Percentiles rank a stretch among this genome's conserved stretches.
Evolutionary conservation across 1,140 invertebrate genomes (phyloP).

Genomic region (Wasmannia auropunctata): DNA sequence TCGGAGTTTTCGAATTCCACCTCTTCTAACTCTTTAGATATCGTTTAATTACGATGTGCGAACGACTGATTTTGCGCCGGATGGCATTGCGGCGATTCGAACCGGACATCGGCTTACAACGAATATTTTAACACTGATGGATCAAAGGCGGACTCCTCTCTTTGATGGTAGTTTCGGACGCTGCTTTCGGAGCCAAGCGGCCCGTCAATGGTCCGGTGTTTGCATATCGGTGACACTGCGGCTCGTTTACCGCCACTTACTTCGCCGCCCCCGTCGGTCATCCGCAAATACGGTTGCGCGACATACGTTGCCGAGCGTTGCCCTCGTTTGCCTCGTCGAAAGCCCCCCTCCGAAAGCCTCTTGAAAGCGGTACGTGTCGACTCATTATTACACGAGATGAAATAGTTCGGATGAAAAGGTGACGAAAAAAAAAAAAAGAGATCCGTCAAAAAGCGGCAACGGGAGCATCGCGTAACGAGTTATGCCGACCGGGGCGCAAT

Average conservation of each 20-base stretch:
- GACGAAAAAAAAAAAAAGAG: not conserved
- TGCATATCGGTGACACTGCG: conserved; percentile 45
- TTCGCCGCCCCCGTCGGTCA: conserved; percentile 42
- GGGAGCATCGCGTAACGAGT: not conserved
- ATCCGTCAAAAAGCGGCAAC: not conserved
- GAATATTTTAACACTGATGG: conserved; percentile 61
- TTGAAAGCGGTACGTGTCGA: not conserved
- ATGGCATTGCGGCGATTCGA: not conserved
- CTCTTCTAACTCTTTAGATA: not conserved
- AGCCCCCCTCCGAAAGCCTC: not conserved
- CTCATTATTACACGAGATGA: conserved; percentile 5
- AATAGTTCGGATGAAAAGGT: not conserved
- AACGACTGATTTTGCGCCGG: conserved; percentile 24
- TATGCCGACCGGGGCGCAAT: conserved; percentile 9
- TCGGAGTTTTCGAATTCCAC: not conserved
- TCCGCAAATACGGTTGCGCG: conserved; percentile 51
- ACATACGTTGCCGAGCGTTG: conserved; percentile 27
- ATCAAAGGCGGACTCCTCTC: conserved; percentile 49
- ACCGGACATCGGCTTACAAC: conserved; percentile 17
- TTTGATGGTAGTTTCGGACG: conserved; percentile 45
- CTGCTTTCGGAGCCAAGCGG: conserved; percentile 36
- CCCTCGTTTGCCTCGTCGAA: not conserved
- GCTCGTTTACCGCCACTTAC: conserved; percentile 49
- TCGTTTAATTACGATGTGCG: not conserved
- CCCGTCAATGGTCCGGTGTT: conserved; percentile 46